Percentiles rank a stretch among this genome's conserved stretches.
Conservation (phyloP, 2,888 invertebrate species). For the Sepiola atlantica region DNA sequence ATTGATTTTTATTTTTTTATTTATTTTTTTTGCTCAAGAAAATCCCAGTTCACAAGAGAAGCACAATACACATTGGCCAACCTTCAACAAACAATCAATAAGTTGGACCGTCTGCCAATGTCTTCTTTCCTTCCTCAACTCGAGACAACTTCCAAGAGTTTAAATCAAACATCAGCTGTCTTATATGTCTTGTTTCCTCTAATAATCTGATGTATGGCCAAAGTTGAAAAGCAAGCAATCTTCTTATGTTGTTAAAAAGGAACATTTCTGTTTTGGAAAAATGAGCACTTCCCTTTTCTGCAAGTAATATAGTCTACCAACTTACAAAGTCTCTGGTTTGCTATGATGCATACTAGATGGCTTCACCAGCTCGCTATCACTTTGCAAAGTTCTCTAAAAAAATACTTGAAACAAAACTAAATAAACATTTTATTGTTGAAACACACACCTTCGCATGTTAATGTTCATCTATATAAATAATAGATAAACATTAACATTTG, state of each 20-base stretch:
- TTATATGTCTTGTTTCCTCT: not conserved
- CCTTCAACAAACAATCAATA: conserved; percentile 21
- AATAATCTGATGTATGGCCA: not conserved
- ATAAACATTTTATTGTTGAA: no score
- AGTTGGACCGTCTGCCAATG: conserved; percentile 22
- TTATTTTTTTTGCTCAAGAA: not conserved
- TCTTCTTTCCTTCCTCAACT: not conserved
- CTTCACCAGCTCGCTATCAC: no score
- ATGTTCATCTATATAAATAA: no score
- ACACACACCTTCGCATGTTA: no score
- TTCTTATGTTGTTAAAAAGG: not conserved
- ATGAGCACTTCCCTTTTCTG: not conserved
- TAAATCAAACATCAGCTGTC: conserved; percentile 32
- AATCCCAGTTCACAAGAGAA: not conserved
- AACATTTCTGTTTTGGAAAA: not conserved
- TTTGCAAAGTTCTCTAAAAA: no score
- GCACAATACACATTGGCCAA: conserved; percentile 10
- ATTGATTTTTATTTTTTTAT: not conserved
- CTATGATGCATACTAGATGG: not conserved
- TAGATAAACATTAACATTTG: no score
- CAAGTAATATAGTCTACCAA: not conserved
- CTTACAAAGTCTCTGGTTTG: not conserved
- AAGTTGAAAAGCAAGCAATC: not conserved
- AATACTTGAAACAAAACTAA: no score
- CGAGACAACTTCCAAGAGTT: conserved; percentile 13